Conservation (phyloP, 2,113 vertebrate genomes). For the Petromus typicus region DNA sequence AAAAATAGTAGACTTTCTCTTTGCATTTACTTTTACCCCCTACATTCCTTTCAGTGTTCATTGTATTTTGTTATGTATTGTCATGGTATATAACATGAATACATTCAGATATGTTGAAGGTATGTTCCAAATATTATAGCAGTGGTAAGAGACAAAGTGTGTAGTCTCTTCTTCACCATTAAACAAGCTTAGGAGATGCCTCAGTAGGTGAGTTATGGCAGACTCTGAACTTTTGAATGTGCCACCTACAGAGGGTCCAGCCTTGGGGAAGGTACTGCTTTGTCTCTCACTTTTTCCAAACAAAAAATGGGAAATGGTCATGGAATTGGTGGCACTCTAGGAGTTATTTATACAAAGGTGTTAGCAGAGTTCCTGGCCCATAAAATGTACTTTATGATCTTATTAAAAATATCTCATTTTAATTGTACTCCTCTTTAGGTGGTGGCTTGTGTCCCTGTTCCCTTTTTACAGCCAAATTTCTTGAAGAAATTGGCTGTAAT, state of each 20-base stretch:
- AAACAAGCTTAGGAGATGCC: not conserved
- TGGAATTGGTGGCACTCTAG: not conserved
- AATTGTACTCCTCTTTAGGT: not conserved
- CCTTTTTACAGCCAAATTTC: not conserved
- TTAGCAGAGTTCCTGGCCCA: not conserved
- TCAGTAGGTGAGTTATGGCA: not conserved
- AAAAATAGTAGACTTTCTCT: not conserved
- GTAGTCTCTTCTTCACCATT: not conserved
- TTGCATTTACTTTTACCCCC: not conserved
- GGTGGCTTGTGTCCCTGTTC: not conserved
- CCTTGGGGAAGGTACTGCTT: not conserved
- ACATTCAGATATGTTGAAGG: not conserved
- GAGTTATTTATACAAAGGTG: not conserved
- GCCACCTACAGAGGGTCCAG: not conserved
- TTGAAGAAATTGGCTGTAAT: not conserved
- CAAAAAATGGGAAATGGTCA: not conserved
- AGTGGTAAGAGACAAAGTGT: not conserved
- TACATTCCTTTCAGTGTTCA: not conserved
- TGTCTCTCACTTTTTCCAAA: not conserved
- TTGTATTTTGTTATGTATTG: not conserved
- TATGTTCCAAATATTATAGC: not conserved
- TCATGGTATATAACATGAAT: not conserved
- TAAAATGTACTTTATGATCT: not conserved
- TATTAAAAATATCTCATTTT: not conserved
- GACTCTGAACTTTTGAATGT: not conserved